Percentiles rank a stretch among this genome's conserved stretches.
Conservation (phyloP, 2,113 vertebrate genomes). For the Antechinus flavipes region DNA sequence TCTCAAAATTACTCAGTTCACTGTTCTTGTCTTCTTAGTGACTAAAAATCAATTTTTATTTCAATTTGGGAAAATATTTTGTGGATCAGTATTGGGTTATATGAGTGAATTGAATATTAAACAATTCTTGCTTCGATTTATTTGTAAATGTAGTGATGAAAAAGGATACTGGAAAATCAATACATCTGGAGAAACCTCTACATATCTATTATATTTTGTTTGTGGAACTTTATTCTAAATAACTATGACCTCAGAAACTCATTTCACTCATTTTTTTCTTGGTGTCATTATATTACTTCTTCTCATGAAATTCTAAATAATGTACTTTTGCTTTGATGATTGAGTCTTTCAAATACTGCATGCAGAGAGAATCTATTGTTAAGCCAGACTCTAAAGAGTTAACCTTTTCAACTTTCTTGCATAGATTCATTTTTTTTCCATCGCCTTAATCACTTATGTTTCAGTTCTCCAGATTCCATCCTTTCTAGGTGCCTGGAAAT, state of each 20-base stretch:
- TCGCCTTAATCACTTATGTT: not conserved
- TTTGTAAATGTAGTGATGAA: not conserved
- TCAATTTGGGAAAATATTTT: not conserved
- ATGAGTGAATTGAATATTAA: not conserved
- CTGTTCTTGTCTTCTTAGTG: not conserved
- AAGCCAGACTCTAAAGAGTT: not conserved
- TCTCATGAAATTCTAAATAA: not conserved
- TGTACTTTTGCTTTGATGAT: not conserved
- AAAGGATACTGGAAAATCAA: not conserved
- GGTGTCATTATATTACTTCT: not conserved
- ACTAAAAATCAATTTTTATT: not conserved
- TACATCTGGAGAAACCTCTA: not conserved
- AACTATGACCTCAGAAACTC: not conserved
- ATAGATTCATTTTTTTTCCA: not conserved
- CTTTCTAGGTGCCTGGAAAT: slow-evolving; percentile 4
- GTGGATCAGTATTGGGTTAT: not conserved
- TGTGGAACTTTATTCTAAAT: not conserved
- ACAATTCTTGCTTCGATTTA: not conserved
- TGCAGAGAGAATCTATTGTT: not conserved
- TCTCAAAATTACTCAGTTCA: not conserved
- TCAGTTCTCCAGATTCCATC: not conserved
- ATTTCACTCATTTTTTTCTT: not conserved
- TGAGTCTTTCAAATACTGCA: not conserved
- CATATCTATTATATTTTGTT: not conserved
- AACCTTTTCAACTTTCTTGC: slow-evolving; percentile 12